A percentile compares a stretch with the other conserved stretches of the same genome.
Evolutionary conservation across 2,888 invertebrate genomes (phyloP).

Genomic region (Eristalis tenax): DNA sequence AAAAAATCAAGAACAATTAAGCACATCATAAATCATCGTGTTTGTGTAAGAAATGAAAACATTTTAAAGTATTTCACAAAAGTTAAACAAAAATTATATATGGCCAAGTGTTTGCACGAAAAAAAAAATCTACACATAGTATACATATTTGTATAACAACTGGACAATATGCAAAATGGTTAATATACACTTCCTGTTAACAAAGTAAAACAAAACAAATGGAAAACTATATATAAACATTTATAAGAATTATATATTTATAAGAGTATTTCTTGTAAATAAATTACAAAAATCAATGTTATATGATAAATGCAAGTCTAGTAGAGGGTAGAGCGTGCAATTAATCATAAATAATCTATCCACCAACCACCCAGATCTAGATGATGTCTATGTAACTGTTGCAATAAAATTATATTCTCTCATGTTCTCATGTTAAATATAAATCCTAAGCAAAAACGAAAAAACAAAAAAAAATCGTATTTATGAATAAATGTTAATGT

Average conservation of each 20-base stretch:
- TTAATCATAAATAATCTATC: constrained; percentile 44
- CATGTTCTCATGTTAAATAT: constrained; percentile 32
- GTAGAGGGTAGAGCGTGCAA: constrained; percentile 28
- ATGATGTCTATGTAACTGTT: constrained; percentile 51
- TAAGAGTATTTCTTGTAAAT: constrained; percentile 30
- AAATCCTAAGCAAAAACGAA: background rate
- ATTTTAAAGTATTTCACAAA: constrained; percentile 15
- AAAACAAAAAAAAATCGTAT: background rate
- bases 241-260: constrained; percentile 27
- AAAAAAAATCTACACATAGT: constrained; percentile 58
- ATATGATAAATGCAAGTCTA: constrained; percentile 4
- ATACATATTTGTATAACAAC: constrained; percentile 67
- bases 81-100: constrained; percentile 10
- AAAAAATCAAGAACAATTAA: background rate
- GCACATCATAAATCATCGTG: background rate
- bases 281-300: constrained; percentile 47
- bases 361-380: constrained; percentile 15
- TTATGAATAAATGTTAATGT: constrained; percentile 4
- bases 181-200: constrained; percentile 50
- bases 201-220: constrained; percentile 3
- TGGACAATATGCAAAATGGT: constrained; percentile 69
- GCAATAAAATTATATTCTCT: constrained; percentile 49
- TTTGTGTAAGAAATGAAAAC: constrained; percentile 9
- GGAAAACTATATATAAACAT: background rate
- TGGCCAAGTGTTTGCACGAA: constrained; percentile 49